Evolutionary conservation across 1,140 invertebrate genomes (phyloP), one percentile per base, ranked within the genome.

Genomic region (Agraylea sexmaculata): DNA sequence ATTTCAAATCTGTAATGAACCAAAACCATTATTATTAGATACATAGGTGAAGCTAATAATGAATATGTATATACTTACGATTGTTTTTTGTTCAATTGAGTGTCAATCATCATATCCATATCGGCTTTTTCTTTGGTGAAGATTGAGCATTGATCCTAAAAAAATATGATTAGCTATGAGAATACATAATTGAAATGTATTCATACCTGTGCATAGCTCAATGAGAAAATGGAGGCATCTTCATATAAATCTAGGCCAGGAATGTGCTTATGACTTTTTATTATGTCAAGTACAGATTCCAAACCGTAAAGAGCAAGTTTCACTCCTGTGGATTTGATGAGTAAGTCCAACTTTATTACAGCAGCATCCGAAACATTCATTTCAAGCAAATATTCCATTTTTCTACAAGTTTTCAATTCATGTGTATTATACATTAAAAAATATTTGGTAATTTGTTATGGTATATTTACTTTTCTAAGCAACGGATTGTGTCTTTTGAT

Each of bases 191-290:
- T 10, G 35, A 20, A 43, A 18, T 25, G 20, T 21, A 40, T 44
- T 44, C 7, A 21, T 58, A 64, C 64, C 54, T 68, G 68, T 3
- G 58, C 53, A 48, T 64, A 66, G 10, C 57, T 46, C 2, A 71
- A 30, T 42, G 62, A 68, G 51, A 68, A 70, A 19, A 70, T 45
- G 5, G 54, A 51, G 7, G 54, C 45, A 27, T 60, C 57, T 47
- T 66, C 60, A 37, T 53, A 60, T 27, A 49, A 49, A 35, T 70
- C 64, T 40, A 71, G 49, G 2, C 57, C 59, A 10, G 67, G 64
- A 33, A 65, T 62, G 47, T 66, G 64, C 18, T 34, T 15, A 10
- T 45, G 36, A 5, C 19, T 15, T 12, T 34, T 12, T 40, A 23
- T 10, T 18, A n/a, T 18, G 2, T 19, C 1, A 39, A 13, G 8